Evolutionary conservation across 2,888 invertebrate species (phyloP).

Genomic region (Panzeria rudis): DNA sequence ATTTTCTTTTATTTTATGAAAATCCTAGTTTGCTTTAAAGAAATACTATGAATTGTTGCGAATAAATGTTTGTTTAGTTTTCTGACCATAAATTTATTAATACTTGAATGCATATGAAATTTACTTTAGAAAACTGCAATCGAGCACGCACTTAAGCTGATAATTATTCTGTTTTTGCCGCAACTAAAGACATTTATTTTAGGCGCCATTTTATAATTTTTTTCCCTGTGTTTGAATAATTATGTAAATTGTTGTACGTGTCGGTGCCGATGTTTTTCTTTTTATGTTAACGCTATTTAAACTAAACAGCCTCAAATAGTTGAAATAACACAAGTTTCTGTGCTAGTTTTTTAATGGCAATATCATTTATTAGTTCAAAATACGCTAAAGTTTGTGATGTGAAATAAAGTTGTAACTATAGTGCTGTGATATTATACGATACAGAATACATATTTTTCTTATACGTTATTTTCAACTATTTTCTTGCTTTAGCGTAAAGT

Average conservation of each 20-base stretch:
- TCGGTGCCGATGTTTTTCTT: not conserved
- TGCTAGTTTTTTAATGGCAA: not conserved
- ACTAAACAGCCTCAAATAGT: not conserved
- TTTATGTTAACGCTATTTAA: not conserved
- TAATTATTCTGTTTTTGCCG: not conserved
- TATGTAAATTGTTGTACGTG: constrained; percentile 29
- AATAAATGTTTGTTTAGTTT: constrained; percentile 10
- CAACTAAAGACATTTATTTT: constrained; percentile 33
- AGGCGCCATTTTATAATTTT: not conserved
- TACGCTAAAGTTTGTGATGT: no score
- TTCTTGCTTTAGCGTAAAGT: no score
- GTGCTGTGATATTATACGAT: no score
- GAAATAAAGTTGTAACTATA: no score
- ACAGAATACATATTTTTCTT: no score
- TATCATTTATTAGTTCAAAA: no score
- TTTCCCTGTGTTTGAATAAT: constrained; percentile 2
- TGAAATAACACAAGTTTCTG: no score
- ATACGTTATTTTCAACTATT: no score
- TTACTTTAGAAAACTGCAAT: constrained; percentile 25
- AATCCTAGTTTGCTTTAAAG: no score
- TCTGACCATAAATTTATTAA: constrained; percentile 19
- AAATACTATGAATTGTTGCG: not conserved
- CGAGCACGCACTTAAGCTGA: constrained; percentile 31
- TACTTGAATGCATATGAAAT: not conserved
- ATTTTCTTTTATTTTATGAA: no score